Conservation (phyloP, 2,113 vertebrate genomes). For the Alaudala cheleensis region DNA sequence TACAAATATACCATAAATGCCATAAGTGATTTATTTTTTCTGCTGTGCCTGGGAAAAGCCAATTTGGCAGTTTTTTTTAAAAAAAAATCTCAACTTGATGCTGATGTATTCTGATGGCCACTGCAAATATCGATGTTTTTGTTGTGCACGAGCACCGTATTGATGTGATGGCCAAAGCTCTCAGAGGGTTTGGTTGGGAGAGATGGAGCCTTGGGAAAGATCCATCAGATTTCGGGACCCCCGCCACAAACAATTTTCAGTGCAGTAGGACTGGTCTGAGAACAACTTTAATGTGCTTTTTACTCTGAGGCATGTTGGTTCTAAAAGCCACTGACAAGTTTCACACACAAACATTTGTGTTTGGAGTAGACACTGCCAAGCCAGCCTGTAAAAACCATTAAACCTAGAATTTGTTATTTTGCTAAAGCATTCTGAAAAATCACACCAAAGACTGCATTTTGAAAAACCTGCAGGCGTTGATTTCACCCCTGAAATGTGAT, state of each 20-base stretch:
- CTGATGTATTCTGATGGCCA: constrained; percentile 14
- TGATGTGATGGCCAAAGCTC: neutral
- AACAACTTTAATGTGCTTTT: neutral
- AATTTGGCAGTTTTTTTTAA: neutral
- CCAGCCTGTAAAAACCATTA: neutral
- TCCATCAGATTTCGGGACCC: neutral
- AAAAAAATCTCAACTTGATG: neutral
- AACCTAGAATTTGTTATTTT: neutral
- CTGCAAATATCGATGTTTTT: neutral
- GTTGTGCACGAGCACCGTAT: neutral
- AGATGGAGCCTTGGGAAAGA: neutral
- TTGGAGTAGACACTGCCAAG: constrained; percentile 6
- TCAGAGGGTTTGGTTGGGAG: neutral
- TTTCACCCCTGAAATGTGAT: constrained; percentile 64
- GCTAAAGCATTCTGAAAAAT: constrained; percentile 2
- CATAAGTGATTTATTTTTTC: constrained; percentile 31
- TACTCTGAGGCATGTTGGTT: neutral
- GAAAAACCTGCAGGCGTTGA: constrained; percentile 31
- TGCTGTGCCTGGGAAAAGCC: neutral
- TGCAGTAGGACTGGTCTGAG: neutral
- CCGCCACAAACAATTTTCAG: neutral
- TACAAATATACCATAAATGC: constrained; percentile 53
- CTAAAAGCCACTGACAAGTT: neutral
- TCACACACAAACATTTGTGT: neutral
- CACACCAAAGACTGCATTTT: neutral